Base-by-base conservation (phyloP, 2,888 invertebrate species). In the Mythimna vitellina region DNA sequence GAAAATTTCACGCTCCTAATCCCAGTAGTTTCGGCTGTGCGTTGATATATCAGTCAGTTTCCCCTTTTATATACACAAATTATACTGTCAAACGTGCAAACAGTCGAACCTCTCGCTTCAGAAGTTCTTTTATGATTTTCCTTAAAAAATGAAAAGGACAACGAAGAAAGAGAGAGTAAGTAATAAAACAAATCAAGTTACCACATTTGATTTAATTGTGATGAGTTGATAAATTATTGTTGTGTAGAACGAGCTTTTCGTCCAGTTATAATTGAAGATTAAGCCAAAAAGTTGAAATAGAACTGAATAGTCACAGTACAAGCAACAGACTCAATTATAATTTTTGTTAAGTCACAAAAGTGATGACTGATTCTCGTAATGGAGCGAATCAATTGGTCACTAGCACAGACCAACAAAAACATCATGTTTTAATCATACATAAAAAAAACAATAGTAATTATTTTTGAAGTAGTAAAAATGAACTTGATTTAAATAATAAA, bases 281-380 rank as follows among this genome's bases (percentile, higher is more conserved):
- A 29, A 5, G 7, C 4, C 35, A 20, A 29, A 49, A 25, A 25
- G 60, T 60, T 46, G 9, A 35, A 10, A 53, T 29, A 56, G 54
- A 71, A 71, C 49, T 35, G 56, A 65, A 60, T 38, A 17, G 54
- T 64, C 35, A 8, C 46, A 60, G 38, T 22, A 35, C 9, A 17
- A 8, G 14, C 14, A 56, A 57, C 22, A 20, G 8, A 49, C 25
- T 51, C 57, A 65, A 57, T 77, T 56, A 71, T 14, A 56, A 62
- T 63, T 71, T 69, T 46, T 64, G 82, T 78, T n/a, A 51, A 69
- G 60, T 77, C 78, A 81, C 57, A 32, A 53, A 42, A 53, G 8
- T 53, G 25, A 71, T 49, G 68, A 63, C 35, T 46, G 14, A 9
- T 7, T 10, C 4, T 60, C 20, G 63, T 10, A 65, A 58, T 65